Evolutionary conservation across 2,888 invertebrate genomes (phyloP).

Genomic region (Tipula confusa): DNA sequence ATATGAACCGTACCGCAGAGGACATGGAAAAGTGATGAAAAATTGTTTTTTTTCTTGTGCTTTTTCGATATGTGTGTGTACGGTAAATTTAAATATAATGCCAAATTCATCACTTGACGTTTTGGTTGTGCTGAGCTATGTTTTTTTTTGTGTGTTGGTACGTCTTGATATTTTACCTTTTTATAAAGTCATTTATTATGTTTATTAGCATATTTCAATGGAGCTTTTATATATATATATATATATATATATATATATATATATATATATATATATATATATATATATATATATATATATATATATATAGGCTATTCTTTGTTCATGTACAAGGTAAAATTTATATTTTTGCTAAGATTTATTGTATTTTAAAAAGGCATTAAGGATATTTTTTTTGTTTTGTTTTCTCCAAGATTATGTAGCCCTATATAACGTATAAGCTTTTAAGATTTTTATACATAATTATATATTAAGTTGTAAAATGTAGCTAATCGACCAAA

Average conservation of each 20-base stretch:
- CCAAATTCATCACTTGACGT: constrained; percentile 12
- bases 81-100: background rate
- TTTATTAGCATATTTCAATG: constrained; percentile 12
- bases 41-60: background rate
- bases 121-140: background rate
- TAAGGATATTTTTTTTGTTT: background rate
- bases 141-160: background rate
- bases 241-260: background rate
- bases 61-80: background rate
- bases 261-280: background rate
- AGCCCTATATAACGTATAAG: background rate
- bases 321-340: constrained; percentile 6
- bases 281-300: too few relatives aligned
- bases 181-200: constrained; percentile 25
- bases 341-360: background rate
- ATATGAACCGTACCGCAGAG: background rate
- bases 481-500: constrained; percentile 1
- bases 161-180: constrained; percentile 12
- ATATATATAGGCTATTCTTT: background rate
- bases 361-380: constrained; percentile 25
- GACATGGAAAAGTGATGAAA: constrained; percentile 4
- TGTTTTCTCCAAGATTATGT: background rate
- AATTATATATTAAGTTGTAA: background rate
- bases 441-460: background rate
- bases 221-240: background rate